Base-by-base conservation (phyloP, 23 tunicate genomes). In the Halocynthia roretzi region DNA sequence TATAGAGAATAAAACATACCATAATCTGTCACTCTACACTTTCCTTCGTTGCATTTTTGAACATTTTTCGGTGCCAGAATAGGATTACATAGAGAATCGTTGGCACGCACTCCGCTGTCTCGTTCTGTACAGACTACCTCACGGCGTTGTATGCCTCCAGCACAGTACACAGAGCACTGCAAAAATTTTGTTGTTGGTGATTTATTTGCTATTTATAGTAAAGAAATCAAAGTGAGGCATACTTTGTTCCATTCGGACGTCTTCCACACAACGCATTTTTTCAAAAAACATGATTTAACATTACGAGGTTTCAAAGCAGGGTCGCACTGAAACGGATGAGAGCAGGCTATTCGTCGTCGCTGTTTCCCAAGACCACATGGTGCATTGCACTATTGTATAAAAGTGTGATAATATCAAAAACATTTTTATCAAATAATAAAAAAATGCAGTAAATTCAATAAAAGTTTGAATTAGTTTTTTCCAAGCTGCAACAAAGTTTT, bases 121-220 rank as follows among this genome's bases (percentile, higher is more conserved):
- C 63, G 75, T 68, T 89, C 96, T 7, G 80, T 73, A 75, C 96
- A 89, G 51, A 61, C 51, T 21, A 80, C 82, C 6, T 58, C 56
- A 17, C 96, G 78, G 10, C 83, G 82, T 60, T 80, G 69, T 8
- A 83, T 22, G 0, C 96, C 96, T 60, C 68, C 77, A 22, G 88
- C 96, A 62, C 96, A 89, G 52, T 89, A 81, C 5, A 89, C 96
- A 15, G 88, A 86, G 76, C 96, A 89, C 96, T 89, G 87, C 17
- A 71, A 56, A 17, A 51, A 67, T 17, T 14, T 58, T 14, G 62
- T 58, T 1, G 15, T 58, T n/a, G 63, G 2, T 58, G 63, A 58
- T 58, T 58, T 58, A 2, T 58, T n/a, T 58, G 63, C 63, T 65
- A 65, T 14, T 15, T 58, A 58, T 14, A n/a, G 64, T 58, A 58